Evolutionary conservation across 2,797 vertebrate species (phyloP), one percentile per base, ranked within the genome.

Genomic region (Acanthurus leucopareius): DNA sequence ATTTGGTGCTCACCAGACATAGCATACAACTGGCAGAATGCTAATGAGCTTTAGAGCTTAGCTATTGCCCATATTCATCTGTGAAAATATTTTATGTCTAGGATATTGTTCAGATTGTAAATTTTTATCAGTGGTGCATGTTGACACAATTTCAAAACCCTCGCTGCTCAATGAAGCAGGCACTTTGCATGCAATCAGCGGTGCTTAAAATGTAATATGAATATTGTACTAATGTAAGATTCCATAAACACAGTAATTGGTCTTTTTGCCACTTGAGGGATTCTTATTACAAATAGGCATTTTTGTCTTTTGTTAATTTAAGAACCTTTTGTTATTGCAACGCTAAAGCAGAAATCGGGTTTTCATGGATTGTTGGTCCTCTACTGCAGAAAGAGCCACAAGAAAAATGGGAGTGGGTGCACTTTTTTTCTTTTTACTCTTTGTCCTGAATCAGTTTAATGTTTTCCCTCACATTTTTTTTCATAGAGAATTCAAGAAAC

Each of bases 21-120:
- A 61, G 70, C 82, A 61, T 59, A 69, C 68, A 80, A 83, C 80
- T 22, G 66, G 73, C 84, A 62, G 71, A 88, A 84, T 86, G 86
- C 73, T 90, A 90, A 91, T 93, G 92, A 91, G 79, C 79, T 86
- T 80, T 68, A 61, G 86, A 76, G 82, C 79, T 88, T 79, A 83
- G 83, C 79, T 58, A 32, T 60, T 71, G 61, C 59, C 17, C 82
- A 64, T 83, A 88, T 72, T 83, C 54, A 78, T 79, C 52, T 67
- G 38, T 83, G 74, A 78, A 56, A 78, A 62, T 67, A 67, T 69
- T 75, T 86, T 42, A 57, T 63, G 48, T 76, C 0, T 3, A 49
- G 25, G 10, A 68, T 84, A 53, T 54, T 69, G 45, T 84, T 81
- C 57, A n/a, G 54, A 42, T 71, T 65, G 60, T 75, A 25, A 57